Evolutionary conservation across 1,140 invertebrate species (phyloP).

Genomic region (Dendrolimus punctatus): DNA sequence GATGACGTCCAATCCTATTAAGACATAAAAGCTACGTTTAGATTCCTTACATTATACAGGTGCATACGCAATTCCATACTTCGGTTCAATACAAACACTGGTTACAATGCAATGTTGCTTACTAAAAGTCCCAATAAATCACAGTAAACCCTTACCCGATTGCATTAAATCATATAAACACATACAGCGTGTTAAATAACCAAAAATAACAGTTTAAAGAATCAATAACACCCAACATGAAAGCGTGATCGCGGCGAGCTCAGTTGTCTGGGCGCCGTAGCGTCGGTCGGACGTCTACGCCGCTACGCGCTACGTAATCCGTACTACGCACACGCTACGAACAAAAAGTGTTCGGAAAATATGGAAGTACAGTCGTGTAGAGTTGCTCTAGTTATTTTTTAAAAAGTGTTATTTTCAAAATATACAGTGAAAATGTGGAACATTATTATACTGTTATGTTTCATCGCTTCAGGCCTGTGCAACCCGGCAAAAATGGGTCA

Average conservation of each 20-base stretch:
- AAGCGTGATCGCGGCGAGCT: conserved; percentile 34
- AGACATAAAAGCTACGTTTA: too few species aligned
- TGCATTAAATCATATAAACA: conserved; percentile 6
- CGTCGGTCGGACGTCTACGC: conserved; percentile 27
- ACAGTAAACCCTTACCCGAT: background rate
- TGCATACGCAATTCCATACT: too few species aligned
- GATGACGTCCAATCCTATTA: too few species aligned
- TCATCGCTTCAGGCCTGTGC: conserved; percentile 23
- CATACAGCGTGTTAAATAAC: conserved; percentile 48
- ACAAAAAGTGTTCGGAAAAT: conserved; percentile 24
- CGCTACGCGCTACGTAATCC: conserved; percentile 19
- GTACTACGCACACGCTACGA: conserved; percentile 19
- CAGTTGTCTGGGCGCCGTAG: conserved; percentile 49
- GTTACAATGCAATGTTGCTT: background rate
- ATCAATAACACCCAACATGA: conserved; percentile 52
- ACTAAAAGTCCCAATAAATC: background rate
- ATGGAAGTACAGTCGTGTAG: conserved; percentile 22
- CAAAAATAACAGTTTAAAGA: conserved; percentile 68
- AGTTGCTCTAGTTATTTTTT: conserved; percentile 19
- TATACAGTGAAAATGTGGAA: conserved; percentile 44
- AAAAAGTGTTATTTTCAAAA: conserved; percentile 15
- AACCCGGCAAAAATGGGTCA: conserved; percentile 62
- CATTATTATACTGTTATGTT: conserved; percentile 20
- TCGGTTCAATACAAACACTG: too few species aligned
- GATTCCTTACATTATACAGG: too few species aligned